Base-by-base conservation (phyloP, 2,113 vertebrate genomes). In the Litocranius walleri region DNA sequence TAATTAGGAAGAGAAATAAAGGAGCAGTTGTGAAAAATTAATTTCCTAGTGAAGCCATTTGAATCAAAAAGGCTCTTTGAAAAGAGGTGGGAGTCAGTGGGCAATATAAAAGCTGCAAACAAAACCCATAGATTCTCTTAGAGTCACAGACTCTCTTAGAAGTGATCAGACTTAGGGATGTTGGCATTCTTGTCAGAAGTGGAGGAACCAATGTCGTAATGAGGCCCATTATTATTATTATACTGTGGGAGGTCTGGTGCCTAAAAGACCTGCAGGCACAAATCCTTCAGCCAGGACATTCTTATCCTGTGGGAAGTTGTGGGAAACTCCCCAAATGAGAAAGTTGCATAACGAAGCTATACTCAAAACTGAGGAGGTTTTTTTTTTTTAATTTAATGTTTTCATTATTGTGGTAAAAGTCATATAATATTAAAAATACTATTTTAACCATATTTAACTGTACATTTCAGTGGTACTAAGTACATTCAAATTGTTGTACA, bases 161-260 rank as follows among this genome's bases (percentile, higher is more conserved):
- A 17, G 78, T 2, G 27, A 30, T 3, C 2, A 3, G 45, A 12
- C 3, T 9, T 12, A 23, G 27, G 80, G 45, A 43, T 3, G 11
- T 2, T 11, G 64, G 52, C 13, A 1, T 67, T 67, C 64, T 29
- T 0, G 4, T 16, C 17, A 25, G 19, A 67, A 61, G 19, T 36
- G 3, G 29, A 27, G 36, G 33, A 40, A 25, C 5, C 0, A 7
- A 21, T 10, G 2, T 0, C 2, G 5, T 36, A 11, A 14, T 7
- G 52, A 57, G 30, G 6, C 14, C 17, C 48, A 1, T 2, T n/a
- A 3, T 40, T n/a, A 3, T 33, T 36, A 1, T 10, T 59, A 59
- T 78, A 23, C 40, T 15, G 10, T 50, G 0, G 61, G n/a, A 80
- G 23, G 40, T 1, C 11, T 1, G 4, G 3, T 3, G 12, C 4